Evolutionary conservation across 2,113 vertebrate species (phyloP), one percentile per base, ranked within the genome.

Genomic region (Leptocoma aspasia): DNA sequence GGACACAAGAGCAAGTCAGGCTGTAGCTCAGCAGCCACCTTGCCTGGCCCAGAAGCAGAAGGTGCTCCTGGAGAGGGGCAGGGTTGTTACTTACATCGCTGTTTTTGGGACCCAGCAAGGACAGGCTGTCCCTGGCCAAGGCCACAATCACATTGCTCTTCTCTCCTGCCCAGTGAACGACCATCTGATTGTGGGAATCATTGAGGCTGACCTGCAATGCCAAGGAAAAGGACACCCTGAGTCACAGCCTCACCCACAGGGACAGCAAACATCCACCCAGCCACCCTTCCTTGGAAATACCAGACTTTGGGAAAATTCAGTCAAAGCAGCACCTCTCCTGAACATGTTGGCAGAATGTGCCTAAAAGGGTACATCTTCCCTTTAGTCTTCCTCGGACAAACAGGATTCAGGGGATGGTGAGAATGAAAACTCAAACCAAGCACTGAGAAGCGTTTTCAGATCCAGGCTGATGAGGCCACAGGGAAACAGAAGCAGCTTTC

Each of bases 151-250:
- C 99, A 0, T 99, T 98, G 97, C 99, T 99, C 95, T 99, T 99
- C 97, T 99, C 99, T 81, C 99, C 99, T 0, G 99, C 99, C 99
- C 99, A 99, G 97, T 99, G 99, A 47, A 99, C 99, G 6, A 99
- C 99, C 98, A 99, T 99, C 98, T 99, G 99, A 94, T 99, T 99
- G 95, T 99, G 99, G 53, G 99, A 99, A 93, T 99, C 99, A 2
- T 99, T 99, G 96, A 99, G 98, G 97, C 98, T 99, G 82, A 98
- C 99, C 99, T 99, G 98, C 54, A 97, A 95, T 0, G 5, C 69
- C 90, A 26, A 87, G 33, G 87, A 7, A 73, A 82, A 89, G 89
- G 41, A 78, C 17, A 57, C 15, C 27, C 14, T 89, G 59, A 88
- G 76, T 18, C 47, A 35, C 42, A 44, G 66, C 33, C 27, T 49